Base-by-base conservation (phyloP, 2,888 invertebrate species). In the Oligia strigilis region DNA sequence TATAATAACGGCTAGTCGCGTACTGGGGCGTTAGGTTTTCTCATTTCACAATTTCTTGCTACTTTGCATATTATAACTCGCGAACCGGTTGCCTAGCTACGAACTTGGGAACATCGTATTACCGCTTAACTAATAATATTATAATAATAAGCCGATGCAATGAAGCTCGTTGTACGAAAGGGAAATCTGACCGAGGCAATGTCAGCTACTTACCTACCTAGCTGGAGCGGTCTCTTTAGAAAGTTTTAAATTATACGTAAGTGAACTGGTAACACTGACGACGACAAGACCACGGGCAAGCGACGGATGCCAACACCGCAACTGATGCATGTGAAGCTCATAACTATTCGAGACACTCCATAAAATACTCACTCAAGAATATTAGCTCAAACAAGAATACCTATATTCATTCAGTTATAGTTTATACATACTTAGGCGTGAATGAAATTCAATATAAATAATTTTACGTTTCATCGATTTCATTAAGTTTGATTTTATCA, bases 161-260 rank as follows among this genome's bases (percentile, higher is more conserved):
- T 95, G 94, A 93, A 93, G 93, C 94, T 84, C 66, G 86, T 89
- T 90, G 87, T 90, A 90, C 88, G 93, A 93, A 94, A 95, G 95
- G 94, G 95, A 96, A 96, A 95, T 94, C 94, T 92, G 91, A 91
- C 90, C 92, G 89, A 91, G 91, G 89, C 90, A 89, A 81, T 89
- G 80, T 90, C 91, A 89, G 85, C 86, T 83, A 90, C 89, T 89
- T 89, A 88, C 87, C 89, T 89, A 88, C 87, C 89, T 85, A 84
- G 88, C 83, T 87, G 81, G 83, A 84, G 87, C 91, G 90, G 92
- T 91, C 91, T 92, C 92, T 93, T 92, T 91, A 94, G 96, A 97
- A 97, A 97, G 97, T 97, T 95, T 94, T 93, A 96, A 96, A 97
- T 96, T 96, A 95, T 95, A 96, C 94, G 94, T 92, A 93, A 91